A percentile compares a stretch with the other conserved stretches of the same genome.
Conservation (phyloP, 2,888 invertebrate genomes). For the Drosophila kambysellisi region DNA sequence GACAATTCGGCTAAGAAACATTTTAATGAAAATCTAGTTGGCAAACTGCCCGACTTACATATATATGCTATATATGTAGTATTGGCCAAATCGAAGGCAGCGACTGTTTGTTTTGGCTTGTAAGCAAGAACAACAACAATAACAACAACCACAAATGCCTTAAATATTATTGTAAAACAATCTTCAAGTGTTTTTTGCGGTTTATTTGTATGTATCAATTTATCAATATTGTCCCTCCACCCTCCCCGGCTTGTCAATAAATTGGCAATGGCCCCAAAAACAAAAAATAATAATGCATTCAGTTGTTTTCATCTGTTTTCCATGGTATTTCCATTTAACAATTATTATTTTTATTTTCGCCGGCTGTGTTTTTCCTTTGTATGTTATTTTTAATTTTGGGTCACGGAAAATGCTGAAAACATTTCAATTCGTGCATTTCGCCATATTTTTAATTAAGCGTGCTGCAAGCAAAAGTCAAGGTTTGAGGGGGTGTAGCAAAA, state of each 20-base stretch:
- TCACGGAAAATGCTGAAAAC: slow-evolving; percentile 31
- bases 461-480: slow-evolving; percentile 23
- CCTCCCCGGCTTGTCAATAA: slow-evolving; percentile 3
- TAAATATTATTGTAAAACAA: slow-evolving; percentile 31
- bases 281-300: slow-evolving; percentile 15
- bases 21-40: slow-evolving; percentile 22
- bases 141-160: slow-evolving; percentile 18
- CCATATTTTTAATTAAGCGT: background rate
- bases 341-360: slow-evolving; percentile 8
- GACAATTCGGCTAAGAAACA: slow-evolving; percentile 6
- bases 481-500: background rate
- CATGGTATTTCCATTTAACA: slow-evolving; percentile 26
- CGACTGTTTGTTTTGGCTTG: slow-evolving; percentile 34
- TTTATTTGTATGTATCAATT: slow-evolving; percentile 33
- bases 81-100: slow-evolving; percentile 26
- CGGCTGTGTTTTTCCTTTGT: slow-evolving; percentile 18
- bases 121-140: slow-evolving; percentile 23
- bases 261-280: slow-evolving; percentile 42
- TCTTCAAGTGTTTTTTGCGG: slow-evolving; percentile 6
- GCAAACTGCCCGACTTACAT: slow-evolving; percentile 40
- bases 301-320: slow-evolving; percentile 26
- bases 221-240: background rate
- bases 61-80: background rate
- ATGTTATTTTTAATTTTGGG: slow-evolving; percentile 26
- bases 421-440: slow-evolving; percentile 16